Percentiles rank a stretch among this genome's conserved stretches.
Evolutionary conservation across 2,888 invertebrate species (phyloP).

Genomic region (Macaria notata): DNA sequence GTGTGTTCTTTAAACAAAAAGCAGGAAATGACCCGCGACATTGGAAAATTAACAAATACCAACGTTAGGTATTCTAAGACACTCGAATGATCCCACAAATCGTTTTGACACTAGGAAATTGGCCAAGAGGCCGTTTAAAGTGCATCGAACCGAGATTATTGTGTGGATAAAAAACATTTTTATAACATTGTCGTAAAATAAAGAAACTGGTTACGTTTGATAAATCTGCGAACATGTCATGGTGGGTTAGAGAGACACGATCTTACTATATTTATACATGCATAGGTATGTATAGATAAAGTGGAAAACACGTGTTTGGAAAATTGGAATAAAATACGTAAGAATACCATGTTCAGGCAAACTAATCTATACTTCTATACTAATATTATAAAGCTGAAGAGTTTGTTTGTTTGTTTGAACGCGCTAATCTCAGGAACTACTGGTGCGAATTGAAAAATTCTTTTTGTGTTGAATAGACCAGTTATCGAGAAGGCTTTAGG

Average conservation of each 20-base stretch:
- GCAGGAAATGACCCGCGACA: conserved; percentile 20
- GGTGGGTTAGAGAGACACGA: conserved; percentile 15
- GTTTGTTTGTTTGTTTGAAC: too few relatives aligned
- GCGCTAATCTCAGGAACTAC: too few relatives aligned
- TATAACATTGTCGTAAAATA: conserved; percentile 47
- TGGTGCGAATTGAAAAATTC: too few relatives aligned
- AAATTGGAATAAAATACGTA: too few relatives aligned
- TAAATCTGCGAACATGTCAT: conserved; percentile 6
- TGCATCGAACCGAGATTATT: conserved; percentile 53
- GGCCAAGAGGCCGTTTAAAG: conserved; percentile 34
- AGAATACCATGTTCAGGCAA: too few relatives aligned
- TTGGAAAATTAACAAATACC: conserved; percentile 12
- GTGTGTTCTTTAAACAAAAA: conserved; percentile 1
- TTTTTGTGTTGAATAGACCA: too few relatives aligned
- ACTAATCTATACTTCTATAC: too few relatives aligned
- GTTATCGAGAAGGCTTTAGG: too few relatives aligned
- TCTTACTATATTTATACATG: conserved; percentile 8
- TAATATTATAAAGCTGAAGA: too few relatives aligned
- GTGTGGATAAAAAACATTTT: conserved; percentile 44
- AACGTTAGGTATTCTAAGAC: background rate
- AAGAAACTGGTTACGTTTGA: conserved; percentile 40
- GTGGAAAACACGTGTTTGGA: too few relatives aligned
- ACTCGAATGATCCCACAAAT: conserved; percentile 25
- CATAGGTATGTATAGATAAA: background rate
- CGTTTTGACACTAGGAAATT: conserved; percentile 36